A percentile compares a stretch with the other conserved stretches of the same genome.
Evolutionary conservation across 2,888 invertebrate genomes (phyloP).

Genomic region (Rhodophaea formosa): DNA sequence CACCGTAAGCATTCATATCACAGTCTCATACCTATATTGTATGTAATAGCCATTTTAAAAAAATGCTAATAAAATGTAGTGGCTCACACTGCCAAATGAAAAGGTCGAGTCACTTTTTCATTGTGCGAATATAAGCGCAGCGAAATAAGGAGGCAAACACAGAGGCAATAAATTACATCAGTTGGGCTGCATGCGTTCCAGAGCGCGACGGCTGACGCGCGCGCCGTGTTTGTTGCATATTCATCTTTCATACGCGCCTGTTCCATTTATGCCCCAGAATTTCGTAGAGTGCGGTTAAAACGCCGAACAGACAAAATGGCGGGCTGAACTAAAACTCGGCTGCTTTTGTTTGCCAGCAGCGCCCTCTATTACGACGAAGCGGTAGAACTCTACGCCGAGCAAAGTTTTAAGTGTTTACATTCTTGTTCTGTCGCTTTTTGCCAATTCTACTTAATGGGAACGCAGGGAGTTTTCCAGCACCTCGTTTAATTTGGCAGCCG

Average conservation of each 20-base stretch:
- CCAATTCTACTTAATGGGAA: constrained; percentile 73
- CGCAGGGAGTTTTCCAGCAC: constrained; percentile 62
- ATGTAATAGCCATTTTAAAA: too few species aligned
- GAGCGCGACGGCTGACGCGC: constrained; percentile 33
- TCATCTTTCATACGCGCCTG: constrained; percentile 63
- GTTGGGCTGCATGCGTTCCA: constrained; percentile 44
- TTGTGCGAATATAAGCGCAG: constrained; percentile 23
- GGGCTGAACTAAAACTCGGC: constrained; percentile 60
- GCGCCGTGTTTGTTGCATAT: constrained; percentile 57
- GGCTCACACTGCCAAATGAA: too few species aligned
- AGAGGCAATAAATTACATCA: constrained; percentile 49
- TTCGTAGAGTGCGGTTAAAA: constrained; percentile 60
- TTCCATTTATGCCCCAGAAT: constrained; percentile 55
- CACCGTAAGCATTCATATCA: too few species aligned
- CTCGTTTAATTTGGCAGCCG: constrained; percentile 65
- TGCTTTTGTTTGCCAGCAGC: constrained; percentile 72
- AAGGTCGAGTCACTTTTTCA: too few species aligned
- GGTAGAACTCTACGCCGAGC: constrained; percentile 56
- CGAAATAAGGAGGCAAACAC: constrained; percentile 36
- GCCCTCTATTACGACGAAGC: constrained; percentile 63
- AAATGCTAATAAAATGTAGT: too few species aligned
- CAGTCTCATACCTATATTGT: too few species aligned
- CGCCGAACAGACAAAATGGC: constrained; percentile 64
- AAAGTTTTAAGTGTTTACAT: constrained; percentile 80
- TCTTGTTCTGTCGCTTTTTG: constrained; percentile 77